Percentiles rank a stretch among this genome's conserved stretches.
These are phyloP conservation scores for Lampropteryx suffumata DNA, from an alignment of 2,888 invertebrate genomes.

Conservation along the genomic window DNA sequence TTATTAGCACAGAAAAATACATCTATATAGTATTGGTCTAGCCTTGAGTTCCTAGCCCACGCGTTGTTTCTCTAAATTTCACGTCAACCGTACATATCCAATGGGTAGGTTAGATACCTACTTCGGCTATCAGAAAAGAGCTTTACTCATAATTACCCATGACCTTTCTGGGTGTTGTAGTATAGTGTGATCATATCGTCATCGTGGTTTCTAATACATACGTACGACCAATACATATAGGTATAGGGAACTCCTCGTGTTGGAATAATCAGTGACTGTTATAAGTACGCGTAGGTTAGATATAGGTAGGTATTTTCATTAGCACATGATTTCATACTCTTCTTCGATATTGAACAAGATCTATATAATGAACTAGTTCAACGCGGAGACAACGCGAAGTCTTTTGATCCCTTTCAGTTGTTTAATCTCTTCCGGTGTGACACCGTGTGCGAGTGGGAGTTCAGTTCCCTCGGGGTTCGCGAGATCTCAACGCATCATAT, in stretches of 20 bases:
- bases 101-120: too few relatives aligned
- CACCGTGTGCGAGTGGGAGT: constrained; percentile 25
- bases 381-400: constrained; percentile 29
- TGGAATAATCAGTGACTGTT: too few relatives aligned
- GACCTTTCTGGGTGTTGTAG: too few relatives aligned
- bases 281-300: too few relatives aligned
- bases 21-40: constrained; percentile 17
- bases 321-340: neutral
- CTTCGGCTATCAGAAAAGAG: neutral
- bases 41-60: constrained; percentile 46
- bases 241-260: too few relatives aligned
- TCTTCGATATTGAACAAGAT: constrained; percentile 1
- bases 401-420: constrained; percentile 40
- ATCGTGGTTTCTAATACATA: too few relatives aligned
- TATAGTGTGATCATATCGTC: too few relatives aligned
- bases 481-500: constrained; percentile 31
- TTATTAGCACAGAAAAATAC: constrained; percentile 20
- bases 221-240: too few relatives aligned
- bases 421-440: constrained; percentile 39
- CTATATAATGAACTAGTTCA: constrained; percentile 28
- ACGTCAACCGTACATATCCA: constrained; percentile 1
- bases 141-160: neutral
- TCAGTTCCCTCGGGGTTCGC: constrained; percentile 34
- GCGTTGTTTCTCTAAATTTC: constrained; percentile 39
- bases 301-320: too few relatives aligned